Base-by-base conservation (phyloP, 2,113 vertebrate species). In the Ariopsis seemanni region DNA sequence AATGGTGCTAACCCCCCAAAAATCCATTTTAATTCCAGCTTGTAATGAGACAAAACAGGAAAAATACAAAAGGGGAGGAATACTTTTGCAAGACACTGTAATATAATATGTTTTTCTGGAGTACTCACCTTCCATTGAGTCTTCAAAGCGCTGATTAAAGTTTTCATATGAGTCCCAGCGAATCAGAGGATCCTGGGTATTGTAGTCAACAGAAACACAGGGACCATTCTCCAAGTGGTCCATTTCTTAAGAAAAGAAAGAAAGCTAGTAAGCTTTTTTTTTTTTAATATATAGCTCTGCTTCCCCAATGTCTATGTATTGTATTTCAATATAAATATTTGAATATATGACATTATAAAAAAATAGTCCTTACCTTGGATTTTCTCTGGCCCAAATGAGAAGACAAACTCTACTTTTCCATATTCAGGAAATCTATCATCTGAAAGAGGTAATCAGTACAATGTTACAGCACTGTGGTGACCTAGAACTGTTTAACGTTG, bases 161-260 rank as follows among this genome's bases (percentile, higher is more conserved):
- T 98, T 97, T 91, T 99, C 98, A 0, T 99, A 99, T 7, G 98
- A 99, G 80, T 99, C 98, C 97, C 98, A 99, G 83, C 98, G 98
- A 91, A 99, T 99, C 84, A 99, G 96, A 0, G 98, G 96, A 87
- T 99, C 98, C 0, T 98, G 97, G 0, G 98, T 99, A 91, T 99
- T 99, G 93, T 99, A 99, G 93, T 99, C 98, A 78, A 99, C 98
- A 0, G 97, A 99, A 86, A 99, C 97, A 0, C 97, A 97, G 0
- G 98, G 97, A 11, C 98, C 98, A 0, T 99, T 99, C 93, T 99
- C 98, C 90, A 99, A 95, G 85, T 98, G 97, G 30, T 97, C 97
- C 97, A 99, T 97, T 88, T 97, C 98, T 99, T 89, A 89, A 91
- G 88, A 90, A 90, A 72, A 87, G 90, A 85, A 90, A 84, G 55